Percentiles rank a stretch among this genome's conserved stretches.
Evolutionary conservation across 2,797 vertebrate genomes (phyloP).

Genomic region (Sebastes jordani): DNA sequence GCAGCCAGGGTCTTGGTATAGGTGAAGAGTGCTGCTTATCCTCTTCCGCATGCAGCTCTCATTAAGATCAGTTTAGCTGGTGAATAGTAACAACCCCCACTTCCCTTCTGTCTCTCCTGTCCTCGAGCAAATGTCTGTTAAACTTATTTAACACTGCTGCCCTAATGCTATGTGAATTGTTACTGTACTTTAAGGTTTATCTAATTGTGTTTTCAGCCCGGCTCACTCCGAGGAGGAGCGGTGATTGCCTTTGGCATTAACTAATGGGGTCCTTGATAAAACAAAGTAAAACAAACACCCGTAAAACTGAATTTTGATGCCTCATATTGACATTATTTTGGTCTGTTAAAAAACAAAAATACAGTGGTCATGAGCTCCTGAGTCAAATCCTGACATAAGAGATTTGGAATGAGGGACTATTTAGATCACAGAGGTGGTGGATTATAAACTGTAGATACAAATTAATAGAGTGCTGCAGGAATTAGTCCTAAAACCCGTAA

Average conservation of each 20-base stretch:
- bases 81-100: constrained; percentile 39
- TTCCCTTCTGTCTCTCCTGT: constrained; percentile 28
- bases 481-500: background rate
- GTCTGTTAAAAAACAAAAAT: background rate
- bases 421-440: background rate
- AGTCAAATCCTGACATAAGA: background rate
- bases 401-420: background rate
- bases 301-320: background rate
- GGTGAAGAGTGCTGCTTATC: constrained; percentile 72
- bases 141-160: constrained; percentile 60
- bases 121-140: constrained; percentile 56
- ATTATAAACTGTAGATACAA: background rate
- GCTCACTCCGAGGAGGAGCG: constrained; percentile 1
- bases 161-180: constrained; percentile 22
- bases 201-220: constrained; percentile 49
- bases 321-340: background rate
- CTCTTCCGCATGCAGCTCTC: constrained; percentile 65
- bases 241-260: constrained; percentile 31
- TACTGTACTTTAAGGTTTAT: constrained; percentile 26
- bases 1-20: constrained; percentile 63
- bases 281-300: constrained; percentile 31
- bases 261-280: constrained; percentile 23
- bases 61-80: constrained; percentile 68
- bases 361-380: background rate
- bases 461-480: background rate